Base-by-base conservation (phyloP, 30 jellyfish, hydroid and myxozoan genomes). In the Hydractinia symbiolongicarpus region DNA sequence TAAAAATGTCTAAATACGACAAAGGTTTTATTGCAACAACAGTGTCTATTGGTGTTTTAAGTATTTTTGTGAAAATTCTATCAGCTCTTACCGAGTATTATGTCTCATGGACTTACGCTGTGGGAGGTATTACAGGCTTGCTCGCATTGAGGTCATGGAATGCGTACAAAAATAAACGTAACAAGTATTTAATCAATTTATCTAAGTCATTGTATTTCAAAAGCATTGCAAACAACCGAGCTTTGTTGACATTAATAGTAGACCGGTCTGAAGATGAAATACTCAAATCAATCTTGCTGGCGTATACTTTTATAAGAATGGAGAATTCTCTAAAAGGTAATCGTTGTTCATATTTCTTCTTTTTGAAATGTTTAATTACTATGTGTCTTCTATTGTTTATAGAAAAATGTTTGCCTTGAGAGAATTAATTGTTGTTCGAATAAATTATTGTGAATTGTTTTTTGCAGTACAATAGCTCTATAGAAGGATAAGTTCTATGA, bases 191-290 rank as follows among this genome's bases (percentile, higher is more conserved):
- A 76, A 75, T 79, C 81, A 86, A 88, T 54, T 72, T 85, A 9
- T 81, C 97, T 17, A 85, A 80, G 55, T 51, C 84, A 30, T 80
- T 90, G 19, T 90, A 90, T 69, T 90, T 73, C 87, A 90, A 90
- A 57, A 82, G 95, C 64, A 84, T 90, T 5, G 97, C 95, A 68
- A 90, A 82, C 78, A 90, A 90, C 74, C 82, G 95, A 81, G 95
- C 95, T 15, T 66, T 90, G 58, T 70, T 90, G 77, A 86, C 94
- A 10, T 81, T 90, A 76, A 86, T 90, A 55, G 94, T 81, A 66
- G 97, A 90, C 81, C 81, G 95, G 76, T 95, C 97, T 16, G 94
- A 82, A 73, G 95, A 85, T 86, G 97, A 90, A 56, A 79, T 88
- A 9, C 86, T 90, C 83, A 90, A 90, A 66, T 77, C 97, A 40